Evolutionary conservation across 2,113 vertebrate genomes (phyloP), one percentile per base, ranked within the genome.

Genomic region (Anser cygnoides): DNA sequence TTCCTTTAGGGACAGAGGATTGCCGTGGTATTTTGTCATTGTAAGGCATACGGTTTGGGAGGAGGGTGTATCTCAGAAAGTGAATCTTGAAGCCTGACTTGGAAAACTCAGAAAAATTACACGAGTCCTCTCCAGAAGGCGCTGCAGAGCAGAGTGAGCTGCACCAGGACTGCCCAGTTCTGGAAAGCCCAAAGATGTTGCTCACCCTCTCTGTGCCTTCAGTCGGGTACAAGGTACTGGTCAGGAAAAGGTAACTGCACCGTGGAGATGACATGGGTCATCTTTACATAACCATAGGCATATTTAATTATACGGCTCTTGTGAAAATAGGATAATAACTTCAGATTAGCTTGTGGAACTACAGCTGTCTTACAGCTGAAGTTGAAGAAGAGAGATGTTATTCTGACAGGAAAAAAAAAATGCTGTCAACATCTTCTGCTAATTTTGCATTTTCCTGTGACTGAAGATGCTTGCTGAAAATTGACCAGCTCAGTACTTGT

Each of bases 121-220:
- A 4, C 21, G 52, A 76, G 41, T 82, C 29, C 3, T 58, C 31
- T 58, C 61, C 23, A 77, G 26, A 70, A 84, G 63, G 4, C 31
- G 61, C 33, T 66, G 50, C 54, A 49, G 87, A 80, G 23, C 39
- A 61, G 57, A 15, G 25, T 28, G 39, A 87, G 62, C 1, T 3
- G 57, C 6, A 37, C 31, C 37, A 58, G 0, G 0, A 4, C 37
- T 44, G 22, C 61, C 35, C 17, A 15, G 8, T 61, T 71, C 71
- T 55, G 41, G 11, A 46, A 39, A 65, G 41, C 57, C 54, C 54
- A 10, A 14, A 57, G 25, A 15, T 35, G 43, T 58, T 23, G 4
- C 49, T 43, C 20, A 2, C 6, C 29, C 65, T 65, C 50, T 59
- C 66, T 83, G 2, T 67, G 17, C 49, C 41, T 87, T 68, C 66